Base-by-base conservation (phyloP, 2,113 vertebrate genomes). In the Apistogramma diplotaenia region DNA sequence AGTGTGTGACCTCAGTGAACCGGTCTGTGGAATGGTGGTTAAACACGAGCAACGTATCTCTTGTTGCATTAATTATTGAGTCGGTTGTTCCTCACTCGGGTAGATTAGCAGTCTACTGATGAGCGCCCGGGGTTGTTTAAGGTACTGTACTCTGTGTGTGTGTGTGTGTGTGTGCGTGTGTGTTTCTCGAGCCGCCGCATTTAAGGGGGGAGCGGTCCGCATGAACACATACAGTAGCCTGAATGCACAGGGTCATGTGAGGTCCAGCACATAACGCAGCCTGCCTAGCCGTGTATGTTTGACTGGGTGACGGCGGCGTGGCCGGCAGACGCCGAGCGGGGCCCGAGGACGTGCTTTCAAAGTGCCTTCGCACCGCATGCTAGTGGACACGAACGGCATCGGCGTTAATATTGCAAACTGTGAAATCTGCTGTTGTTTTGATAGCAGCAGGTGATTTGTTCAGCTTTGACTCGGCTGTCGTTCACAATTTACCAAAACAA, bases 1-100 rank as follows among this genome's bases (percentile, higher is more conserved):
- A 53, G 76, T 13, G 74, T 16, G 78, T 84, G 89, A 90, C 91
- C 91, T 89, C 59, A 82, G 74, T 84, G 92, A 93, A 90, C 90
- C 76, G 89, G 67, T 92, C 90, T 89, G 78, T 82, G 85, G 89
- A 93, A 89, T 93, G 91, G 91, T 94, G 91, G 89, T 94, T 94
- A 94, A 95, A 95, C 91, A 91, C 83, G 78, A 93, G 94, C 92
- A 89, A 93, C 82, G 91, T 89, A 93, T 94, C 94, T 94, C 89
- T 94, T 91, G 92, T 94, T 94, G 93, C 89, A 93, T 96, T 93
- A 95, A 95, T 96, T 94, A 95, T 95, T 95, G 90, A 96, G 85
- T 88, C 43, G 71, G 82, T 87, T 90, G 91, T 93, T 94, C 92
- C 85, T 95, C 93, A 90, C 93, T 94, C 87, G 83, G 90, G 92